phyloP scores from a whole-genome alignment of 2,113 vertebrate genomes.

The Struthidea cinerea region DNA sequence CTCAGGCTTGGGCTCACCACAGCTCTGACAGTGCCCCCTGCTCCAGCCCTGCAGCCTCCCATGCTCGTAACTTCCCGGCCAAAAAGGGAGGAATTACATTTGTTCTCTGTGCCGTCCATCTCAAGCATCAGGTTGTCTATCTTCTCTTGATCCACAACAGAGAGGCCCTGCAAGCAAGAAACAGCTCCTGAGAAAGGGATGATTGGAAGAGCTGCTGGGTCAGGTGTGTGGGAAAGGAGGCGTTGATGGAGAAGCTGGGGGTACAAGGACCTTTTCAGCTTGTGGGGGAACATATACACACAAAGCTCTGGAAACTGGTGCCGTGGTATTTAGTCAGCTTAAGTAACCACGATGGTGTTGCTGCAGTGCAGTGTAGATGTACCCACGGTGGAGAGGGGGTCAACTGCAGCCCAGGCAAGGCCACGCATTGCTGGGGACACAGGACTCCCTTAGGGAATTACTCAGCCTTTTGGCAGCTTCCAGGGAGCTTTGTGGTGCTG shows the following conservation, averaged over 20 bases:
- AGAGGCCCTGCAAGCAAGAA: constrained; percentile 78
- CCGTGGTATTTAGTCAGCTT: not conserved
- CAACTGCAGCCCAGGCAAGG: not conserved
- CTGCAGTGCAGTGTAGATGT: not conserved
- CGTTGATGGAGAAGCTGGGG: not conserved
- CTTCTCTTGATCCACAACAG: constrained; percentile 87
- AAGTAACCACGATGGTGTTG: not conserved
- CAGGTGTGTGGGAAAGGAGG: not conserved
- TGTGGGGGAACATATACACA: not conserved
- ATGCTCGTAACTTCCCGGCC: not conserved
- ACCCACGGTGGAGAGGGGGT: not conserved
- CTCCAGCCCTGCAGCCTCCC: not conserved
- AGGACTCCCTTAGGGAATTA: not conserved
- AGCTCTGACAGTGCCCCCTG: not conserved
- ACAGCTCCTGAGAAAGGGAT: not conserved
- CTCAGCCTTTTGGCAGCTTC: constrained; percentile 2
- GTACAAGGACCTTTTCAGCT: not conserved
- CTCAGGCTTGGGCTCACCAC: not conserved
- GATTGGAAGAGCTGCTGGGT: not conserved
- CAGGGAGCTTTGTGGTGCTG: constrained; percentile 27
- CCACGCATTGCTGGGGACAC: not conserved
- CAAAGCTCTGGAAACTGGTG: constrained; percentile 37
- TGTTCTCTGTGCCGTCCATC: constrained; percentile 90
- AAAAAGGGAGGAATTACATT: constrained; percentile 75
- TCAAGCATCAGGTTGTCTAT: constrained; percentile 89